These are phyloP conservation scores for Schlechtendalia chinensis DNA, from an alignment of 1,140 invertebrate genomes.

Conservation along the genomic window DNA sequence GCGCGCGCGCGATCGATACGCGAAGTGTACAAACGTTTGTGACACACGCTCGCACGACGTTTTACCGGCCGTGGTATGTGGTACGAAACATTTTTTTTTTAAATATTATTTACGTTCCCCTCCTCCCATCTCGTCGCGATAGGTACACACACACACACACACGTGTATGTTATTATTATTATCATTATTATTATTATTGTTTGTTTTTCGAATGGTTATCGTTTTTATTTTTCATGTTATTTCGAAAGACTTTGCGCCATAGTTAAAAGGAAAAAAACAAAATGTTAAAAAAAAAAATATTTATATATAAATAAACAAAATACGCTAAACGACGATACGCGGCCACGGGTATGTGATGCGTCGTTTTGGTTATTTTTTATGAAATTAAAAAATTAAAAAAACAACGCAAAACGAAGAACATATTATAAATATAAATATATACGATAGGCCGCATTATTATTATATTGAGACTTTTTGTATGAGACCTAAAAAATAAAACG, in stretches of 20 bases:
- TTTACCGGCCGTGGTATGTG: not conserved
- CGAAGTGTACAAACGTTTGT: too few relatives aligned
- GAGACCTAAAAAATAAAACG: too few relatives aligned
- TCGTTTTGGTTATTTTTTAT: not conserved
- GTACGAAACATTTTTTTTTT: not conserved
- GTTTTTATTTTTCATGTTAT: conserved; percentile 40
- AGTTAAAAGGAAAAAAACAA: conserved; percentile 2
- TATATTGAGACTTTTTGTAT: too few relatives aligned
- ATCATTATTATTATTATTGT: conserved; percentile 34
- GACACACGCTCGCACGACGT: too few relatives aligned
- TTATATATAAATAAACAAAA: not conserved
- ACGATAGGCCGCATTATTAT: conserved; percentile 13
- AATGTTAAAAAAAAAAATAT: not conserved
- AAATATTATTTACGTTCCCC: not conserved
- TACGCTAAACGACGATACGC: not conserved
- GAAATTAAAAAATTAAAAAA: conserved; percentile 17
- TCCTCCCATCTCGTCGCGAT: not conserved
- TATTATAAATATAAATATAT: too few relatives aligned
- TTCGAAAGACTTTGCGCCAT: conserved; percentile 20
- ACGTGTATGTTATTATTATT: too few relatives aligned
- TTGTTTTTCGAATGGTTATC: conserved; percentile 17
- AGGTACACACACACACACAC: not conserved
- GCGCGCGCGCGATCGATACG: too few relatives aligned
- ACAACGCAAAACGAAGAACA: not conserved
- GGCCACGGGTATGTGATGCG: not conserved